Percentiles rank a stretch among this genome's conserved stretches.
phyloP scores from a whole-genome alignment of 2,113 vertebrate species.

The zebrafish (Danio rerio) region DNA sequence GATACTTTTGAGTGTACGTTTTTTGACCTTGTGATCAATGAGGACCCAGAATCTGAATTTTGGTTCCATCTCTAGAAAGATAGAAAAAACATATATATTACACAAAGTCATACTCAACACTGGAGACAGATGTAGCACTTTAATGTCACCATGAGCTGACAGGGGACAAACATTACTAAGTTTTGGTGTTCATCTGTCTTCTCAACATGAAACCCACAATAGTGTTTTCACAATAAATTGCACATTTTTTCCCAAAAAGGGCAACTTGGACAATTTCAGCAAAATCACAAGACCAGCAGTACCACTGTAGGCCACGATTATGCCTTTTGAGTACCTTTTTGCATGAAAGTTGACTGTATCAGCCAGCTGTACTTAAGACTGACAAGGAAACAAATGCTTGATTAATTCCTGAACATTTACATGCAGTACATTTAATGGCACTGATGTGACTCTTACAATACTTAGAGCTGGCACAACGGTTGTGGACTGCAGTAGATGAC shows the following conservation, averaged over 20 bases:
- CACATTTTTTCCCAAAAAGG: constrained; percentile 3
- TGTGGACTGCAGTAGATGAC: constrained; percentile 14
- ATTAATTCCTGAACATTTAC: constrained; percentile 24
- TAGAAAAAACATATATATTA: background rate
- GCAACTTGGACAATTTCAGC: background rate
- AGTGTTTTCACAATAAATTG: constrained; percentile 16
- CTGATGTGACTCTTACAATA: constrained; percentile 15
- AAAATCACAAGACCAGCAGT: background rate
- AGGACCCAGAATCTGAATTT: background rate
- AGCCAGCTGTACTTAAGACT: background rate
- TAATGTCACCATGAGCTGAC: constrained; percentile 14
- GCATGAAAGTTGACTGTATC: background rate
- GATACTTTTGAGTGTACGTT: constrained; percentile 4
- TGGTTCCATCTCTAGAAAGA: constrained; percentile 20
- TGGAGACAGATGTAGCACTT: constrained; percentile 20
- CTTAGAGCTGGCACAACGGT: background rate
- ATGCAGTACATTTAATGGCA: constrained; percentile 9
- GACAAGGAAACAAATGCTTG: background rate
- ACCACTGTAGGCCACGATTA: background rate
- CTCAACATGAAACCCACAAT: background rate
- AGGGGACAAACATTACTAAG: background rate
- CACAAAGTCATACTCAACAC: background rate
- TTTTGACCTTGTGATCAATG: constrained; percentile 12
- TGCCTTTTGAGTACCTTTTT: constrained; percentile 19
- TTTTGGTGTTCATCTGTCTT: constrained; percentile 1